Conservation (phyloP, 2,797 vertebrate genomes). For the Mus caroli region DNA sequence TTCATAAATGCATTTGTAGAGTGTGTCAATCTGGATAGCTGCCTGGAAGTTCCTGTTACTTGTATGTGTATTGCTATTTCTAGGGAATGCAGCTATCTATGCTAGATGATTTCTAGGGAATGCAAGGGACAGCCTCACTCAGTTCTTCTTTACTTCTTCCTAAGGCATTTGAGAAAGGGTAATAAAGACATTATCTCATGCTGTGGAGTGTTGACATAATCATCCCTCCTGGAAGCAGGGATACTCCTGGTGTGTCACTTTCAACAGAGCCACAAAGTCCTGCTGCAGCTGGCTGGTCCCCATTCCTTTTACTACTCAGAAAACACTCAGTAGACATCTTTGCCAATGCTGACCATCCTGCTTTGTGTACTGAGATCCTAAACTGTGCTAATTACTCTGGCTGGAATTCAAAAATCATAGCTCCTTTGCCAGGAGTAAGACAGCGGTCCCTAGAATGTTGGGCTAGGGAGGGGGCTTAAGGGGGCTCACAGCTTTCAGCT, state of each 20-base stretch:
- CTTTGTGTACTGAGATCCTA: slow-evolving; percentile 53
- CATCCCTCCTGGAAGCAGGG: neutral
- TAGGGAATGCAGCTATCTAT: neutral
- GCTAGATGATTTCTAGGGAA: slow-evolving; percentile 51
- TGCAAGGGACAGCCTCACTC: neutral
- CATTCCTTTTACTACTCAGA: neutral
- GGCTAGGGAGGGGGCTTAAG: neutral
- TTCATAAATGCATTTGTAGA: slow-evolving; percentile 17
- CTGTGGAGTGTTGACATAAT: neutral
- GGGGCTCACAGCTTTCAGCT: neutral
- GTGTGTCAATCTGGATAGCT: neutral
- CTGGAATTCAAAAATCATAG: slow-evolving; percentile 56
- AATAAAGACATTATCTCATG: neutral
- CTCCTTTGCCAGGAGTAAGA: slow-evolving; percentile 62
- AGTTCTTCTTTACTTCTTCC: neutral
- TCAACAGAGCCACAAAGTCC: slow-evolving; percentile 31
- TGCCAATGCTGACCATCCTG: slow-evolving; percentile 17
- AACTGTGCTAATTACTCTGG: slow-evolving; percentile 69
- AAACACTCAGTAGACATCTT: slow-evolving; percentile 29
- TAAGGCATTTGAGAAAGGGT: neutral
- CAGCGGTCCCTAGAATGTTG: slow-evolving; percentile 23
- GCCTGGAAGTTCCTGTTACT: neutral
- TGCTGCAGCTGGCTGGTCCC: neutral
- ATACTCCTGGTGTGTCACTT: neutral
- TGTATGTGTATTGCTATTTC: slow-evolving; percentile 37